A percentile compares a stretch with the other conserved stretches of the same genome.
phyloP scores from a whole-genome alignment of 2,113 vertebrate genomes.

The Alexandromys fortis region DNA sequence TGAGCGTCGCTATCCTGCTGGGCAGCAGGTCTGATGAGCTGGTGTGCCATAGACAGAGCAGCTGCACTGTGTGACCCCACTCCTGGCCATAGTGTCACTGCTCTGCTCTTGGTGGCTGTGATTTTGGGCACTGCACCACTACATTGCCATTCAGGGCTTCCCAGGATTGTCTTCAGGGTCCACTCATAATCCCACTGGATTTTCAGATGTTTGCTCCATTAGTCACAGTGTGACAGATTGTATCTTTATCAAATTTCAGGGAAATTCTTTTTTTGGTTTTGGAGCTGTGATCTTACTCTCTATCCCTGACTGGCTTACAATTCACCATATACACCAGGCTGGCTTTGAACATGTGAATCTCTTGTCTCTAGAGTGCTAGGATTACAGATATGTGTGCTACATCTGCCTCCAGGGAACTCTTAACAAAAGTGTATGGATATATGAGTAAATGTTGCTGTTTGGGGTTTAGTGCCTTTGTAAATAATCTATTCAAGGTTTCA shows the following conservation, averaged over 20 bases:
- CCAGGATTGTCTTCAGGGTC: background rate
- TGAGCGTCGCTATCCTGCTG: background rate
- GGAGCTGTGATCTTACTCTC: background rate
- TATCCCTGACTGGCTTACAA: background rate
- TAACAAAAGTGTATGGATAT: background rate
- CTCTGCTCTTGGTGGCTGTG: background rate
- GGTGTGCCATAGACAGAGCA: background rate
- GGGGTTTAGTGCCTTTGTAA: background rate
- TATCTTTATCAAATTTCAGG: background rate
- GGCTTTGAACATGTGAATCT: background rate
- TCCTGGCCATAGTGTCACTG: fast-evolving
- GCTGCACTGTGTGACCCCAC: background rate
- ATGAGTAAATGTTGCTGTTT: background rate
- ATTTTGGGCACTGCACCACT: background rate
- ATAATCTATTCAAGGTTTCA: background rate
- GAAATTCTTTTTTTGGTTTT: background rate
- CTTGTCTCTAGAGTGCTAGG: background rate
- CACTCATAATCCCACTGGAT: background rate
- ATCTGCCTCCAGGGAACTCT: background rate
- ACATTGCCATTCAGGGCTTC: background rate
- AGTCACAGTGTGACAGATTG: background rate
- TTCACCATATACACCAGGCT: background rate
- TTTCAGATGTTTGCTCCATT: background rate
- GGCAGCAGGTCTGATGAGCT: background rate
- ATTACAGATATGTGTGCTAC: background rate